These are phyloP conservation scores for Lophotis ruficrista DNA, from an alignment of 2,113 vertebrate genomes.

Conservation along the genomic window DNA sequence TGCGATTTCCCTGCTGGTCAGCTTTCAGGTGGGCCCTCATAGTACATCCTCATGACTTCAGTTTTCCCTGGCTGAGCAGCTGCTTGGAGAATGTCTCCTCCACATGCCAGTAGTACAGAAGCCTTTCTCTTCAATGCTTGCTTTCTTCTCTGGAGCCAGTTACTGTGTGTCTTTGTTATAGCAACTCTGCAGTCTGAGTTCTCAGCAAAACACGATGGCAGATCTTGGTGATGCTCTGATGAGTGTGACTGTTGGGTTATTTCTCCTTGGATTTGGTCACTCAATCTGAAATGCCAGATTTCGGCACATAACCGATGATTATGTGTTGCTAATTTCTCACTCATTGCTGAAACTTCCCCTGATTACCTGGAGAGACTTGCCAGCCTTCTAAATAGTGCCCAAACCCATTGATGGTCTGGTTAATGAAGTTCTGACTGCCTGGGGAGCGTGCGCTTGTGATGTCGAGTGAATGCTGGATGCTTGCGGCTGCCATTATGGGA, in stretches of 20 bases:
- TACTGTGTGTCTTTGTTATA: accelerated
- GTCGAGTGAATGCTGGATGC: background rate
- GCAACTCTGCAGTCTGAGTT: background rate
- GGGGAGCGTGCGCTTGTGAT: accelerated
- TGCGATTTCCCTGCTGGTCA: background rate
- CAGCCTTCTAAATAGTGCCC: background rate
- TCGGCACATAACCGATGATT: background rate
- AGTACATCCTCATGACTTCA: accelerated
- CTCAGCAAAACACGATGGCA: accelerated
- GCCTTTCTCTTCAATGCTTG: background rate
- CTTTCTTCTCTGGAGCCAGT: background rate
- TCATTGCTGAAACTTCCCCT: background rate
- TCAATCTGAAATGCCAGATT: background rate
- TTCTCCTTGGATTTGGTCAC: background rate
- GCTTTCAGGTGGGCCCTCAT: background rate
- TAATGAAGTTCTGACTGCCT: accelerated
- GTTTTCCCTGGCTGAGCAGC: background rate
- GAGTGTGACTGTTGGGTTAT: accelerated
- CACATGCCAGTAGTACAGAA: no score
- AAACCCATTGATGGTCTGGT: background rate
- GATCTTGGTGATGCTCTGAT: background rate
- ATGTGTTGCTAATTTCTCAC: background rate
- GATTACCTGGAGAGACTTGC: background rate
- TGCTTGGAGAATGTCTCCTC: background rate
- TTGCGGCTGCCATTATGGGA: background rate